Percentiles rank a stretch among this genome's conserved stretches.
Conservation (phyloP, 2,113 vertebrate species). For the Morone saxatilis region DNA sequence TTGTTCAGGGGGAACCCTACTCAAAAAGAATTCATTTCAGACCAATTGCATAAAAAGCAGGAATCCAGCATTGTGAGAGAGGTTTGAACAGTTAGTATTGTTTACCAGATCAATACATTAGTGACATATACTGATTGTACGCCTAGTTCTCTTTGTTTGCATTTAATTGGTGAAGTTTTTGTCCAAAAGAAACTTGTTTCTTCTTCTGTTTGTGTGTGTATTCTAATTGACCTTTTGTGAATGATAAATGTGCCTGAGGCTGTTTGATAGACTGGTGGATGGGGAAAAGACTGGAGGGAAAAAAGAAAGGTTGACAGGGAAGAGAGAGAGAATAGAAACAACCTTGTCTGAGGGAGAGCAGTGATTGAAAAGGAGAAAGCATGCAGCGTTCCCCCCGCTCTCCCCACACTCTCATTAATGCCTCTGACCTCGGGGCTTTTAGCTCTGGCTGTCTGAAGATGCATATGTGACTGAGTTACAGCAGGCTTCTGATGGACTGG, state of each 20-base stretch:
- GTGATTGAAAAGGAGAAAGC: slow-evolving; percentile 43
- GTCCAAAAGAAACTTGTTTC: neutral
- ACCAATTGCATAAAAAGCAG: neutral
- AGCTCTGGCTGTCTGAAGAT: slow-evolving; percentile 29
- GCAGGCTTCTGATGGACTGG: neutral
- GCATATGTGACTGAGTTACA: slow-evolving; percentile 13
- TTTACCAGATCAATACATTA: neutral
- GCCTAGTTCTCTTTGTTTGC: neutral
- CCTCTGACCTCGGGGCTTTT: slow-evolving; percentile 42
- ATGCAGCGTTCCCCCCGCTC: neutral
- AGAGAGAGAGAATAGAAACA: slow-evolving; percentile 33
- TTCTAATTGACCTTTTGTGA: neutral
- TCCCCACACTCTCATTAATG: slow-evolving; percentile 43
- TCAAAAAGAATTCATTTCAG: neutral
- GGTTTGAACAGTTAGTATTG: neutral
- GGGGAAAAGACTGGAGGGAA: slow-evolving; percentile 4
- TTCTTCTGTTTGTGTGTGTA: neutral
- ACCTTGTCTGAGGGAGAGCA: slow-evolving; percentile 26
- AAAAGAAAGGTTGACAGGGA: neutral
- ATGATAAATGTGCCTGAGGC: slow-evolving; percentile 4
- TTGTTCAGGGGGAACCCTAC: neutral
- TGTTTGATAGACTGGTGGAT: neutral
- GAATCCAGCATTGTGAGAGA: neutral
- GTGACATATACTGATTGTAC: neutral
- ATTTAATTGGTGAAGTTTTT: neutral